Evolutionary conservation across 2,113 vertebrate species (phyloP).

Genomic region (Deroptyus accipitrinus): DNA sequence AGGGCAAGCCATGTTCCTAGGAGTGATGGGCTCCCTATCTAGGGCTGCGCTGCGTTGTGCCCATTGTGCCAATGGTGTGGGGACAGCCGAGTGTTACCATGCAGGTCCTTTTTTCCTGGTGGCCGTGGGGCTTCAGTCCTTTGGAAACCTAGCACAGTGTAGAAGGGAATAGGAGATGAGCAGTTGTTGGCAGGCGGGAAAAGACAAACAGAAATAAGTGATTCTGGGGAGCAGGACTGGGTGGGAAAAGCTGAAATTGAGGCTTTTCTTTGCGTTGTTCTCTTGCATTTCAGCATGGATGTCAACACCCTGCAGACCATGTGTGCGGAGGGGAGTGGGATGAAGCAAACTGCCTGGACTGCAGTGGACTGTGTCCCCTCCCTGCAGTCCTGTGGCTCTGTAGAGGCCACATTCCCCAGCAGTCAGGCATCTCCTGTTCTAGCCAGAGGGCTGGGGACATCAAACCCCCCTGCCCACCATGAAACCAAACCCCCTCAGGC

Average conservation of each 20-base stretch:
- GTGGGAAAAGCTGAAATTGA: not conserved
- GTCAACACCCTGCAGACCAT: accelerated
- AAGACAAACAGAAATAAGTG: not conserved
- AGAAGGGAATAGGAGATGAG: not conserved
- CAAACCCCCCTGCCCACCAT: not conserved
- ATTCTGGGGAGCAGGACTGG: not conserved
- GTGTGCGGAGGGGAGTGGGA: not conserved
- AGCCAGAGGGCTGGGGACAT: not conserved
- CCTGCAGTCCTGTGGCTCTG: accelerated
- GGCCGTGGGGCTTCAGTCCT: slow-evolving; percentile 46
- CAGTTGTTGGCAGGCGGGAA: not conserved
- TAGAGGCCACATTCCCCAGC: not conserved
- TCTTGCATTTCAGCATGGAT: accelerated
- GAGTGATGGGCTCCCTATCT: not conserved
- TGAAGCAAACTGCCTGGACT: not conserved
- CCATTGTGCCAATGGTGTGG: accelerated
- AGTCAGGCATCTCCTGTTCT: not conserved
- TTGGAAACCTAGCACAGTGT: slow-evolving; percentile 63
- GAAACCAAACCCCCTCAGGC: not conserved
- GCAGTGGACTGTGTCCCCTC: accelerated
- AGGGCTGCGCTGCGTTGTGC: accelerated
- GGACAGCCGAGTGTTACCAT: slow-evolving; percentile 17
- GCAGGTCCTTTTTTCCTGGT: slow-evolving; percentile 67
- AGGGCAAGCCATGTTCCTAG: not conserved
- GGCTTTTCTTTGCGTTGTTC: not conserved